phyloP scores from a whole-genome alignment of 2,888 invertebrate genomes.

The Globia sparganii region DNA sequence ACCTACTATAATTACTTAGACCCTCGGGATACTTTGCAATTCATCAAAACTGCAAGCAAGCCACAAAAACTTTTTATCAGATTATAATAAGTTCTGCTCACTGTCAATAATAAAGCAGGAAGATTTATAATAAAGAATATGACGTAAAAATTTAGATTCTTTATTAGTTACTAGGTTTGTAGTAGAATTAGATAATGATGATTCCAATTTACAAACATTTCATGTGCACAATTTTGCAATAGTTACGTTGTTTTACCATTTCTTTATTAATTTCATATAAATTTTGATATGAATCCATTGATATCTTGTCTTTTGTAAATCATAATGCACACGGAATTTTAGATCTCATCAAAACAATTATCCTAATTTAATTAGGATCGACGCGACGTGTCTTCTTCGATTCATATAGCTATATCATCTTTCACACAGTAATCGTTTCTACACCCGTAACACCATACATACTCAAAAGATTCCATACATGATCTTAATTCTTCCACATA shows the following conservation, averaged over 20 bases:
- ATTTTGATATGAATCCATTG: background rate
- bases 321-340: background rate
- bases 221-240: background rate
- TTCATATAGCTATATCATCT: background rate
- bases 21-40: background rate
- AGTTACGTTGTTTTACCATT: background rate
- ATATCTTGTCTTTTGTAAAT: background rate
- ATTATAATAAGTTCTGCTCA: no score
- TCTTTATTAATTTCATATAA: background rate
- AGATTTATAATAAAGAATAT: background rate
- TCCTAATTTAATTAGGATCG: background rate
- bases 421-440: background rate
- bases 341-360: background rate
- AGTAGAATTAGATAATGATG: background rate
- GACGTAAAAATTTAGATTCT: no score
- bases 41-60: background rate
- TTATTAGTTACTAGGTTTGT: background rate
- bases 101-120: background rate
- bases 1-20: background rate
- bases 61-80: background rate
- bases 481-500: background rate
- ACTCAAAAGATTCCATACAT: slow-evolving; percentile 1
- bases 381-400: background rate
- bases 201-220: background rate
- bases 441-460: background rate